Percentiles rank a stretch among this genome's conserved stretches.
These are phyloP conservation scores for Lasius fuliginosus DNA, from an alignment of 2,888 invertebrate genomes.

Conservation along the genomic window DNA sequence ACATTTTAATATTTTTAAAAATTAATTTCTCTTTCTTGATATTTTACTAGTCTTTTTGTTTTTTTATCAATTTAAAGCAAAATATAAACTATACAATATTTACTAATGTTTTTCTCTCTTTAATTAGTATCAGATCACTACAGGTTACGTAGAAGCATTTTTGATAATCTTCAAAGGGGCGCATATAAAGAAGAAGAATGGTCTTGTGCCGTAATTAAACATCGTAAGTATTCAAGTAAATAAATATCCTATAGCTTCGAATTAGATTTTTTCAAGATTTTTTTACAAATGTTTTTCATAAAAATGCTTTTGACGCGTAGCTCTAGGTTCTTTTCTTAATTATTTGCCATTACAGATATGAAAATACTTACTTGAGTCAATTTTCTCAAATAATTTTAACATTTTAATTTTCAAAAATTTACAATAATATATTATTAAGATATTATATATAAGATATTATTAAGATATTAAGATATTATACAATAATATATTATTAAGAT, in stretches of 20 bases:
- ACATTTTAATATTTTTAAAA: neutral
- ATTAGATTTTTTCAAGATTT: neutral
- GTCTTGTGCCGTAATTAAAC: conserved; percentile 14
- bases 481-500: neutral
- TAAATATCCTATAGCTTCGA: neutral
- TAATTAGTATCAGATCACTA: neutral
- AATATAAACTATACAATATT: neutral
- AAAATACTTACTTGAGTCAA: neutral
- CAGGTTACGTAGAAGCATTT: neutral
- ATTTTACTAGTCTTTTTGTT: neutral
- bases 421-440: neutral
- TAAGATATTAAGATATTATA: neutral
- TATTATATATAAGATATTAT: neutral
- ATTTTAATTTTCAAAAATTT: neutral
- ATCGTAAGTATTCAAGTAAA: neutral
- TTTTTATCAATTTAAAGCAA: neutral
- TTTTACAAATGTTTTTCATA: neutral
- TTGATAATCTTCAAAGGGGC: neutral
- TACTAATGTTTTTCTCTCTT: neutral
- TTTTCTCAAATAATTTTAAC: neutral
- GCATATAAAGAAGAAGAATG: neutral
- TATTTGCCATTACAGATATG: neutral
- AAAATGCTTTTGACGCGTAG: neutral
- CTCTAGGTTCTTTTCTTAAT: neutral
- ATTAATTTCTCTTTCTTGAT: neutral